Evolutionary conservation across 2,113 vertebrate genomes (phyloP), one percentile per base, ranked within the genome.

Genomic region (Meriones unguiculatus): DNA sequence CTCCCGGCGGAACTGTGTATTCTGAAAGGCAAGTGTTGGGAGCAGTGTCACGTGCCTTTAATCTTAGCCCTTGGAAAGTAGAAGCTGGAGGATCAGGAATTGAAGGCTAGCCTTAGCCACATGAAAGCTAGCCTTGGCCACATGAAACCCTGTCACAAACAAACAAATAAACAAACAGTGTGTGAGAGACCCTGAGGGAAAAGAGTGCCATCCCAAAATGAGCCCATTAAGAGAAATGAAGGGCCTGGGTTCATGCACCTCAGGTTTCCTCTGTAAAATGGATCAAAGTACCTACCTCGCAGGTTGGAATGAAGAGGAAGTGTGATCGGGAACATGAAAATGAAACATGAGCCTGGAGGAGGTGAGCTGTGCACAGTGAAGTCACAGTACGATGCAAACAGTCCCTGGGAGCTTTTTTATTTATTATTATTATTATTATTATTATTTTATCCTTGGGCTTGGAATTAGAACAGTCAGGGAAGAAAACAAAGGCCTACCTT

Each of bases 321-420:
- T 3, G 5, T 2, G 1, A 0, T 32, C 8, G 15, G 0, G 8
- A 17, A 54, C 4, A 2, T 10, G 41, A 38, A 62, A 14, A 24
- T 7, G 67, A 54, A 91, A 32, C 10, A 2, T 1, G 41, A 28
- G 28, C 52, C 77, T 28, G 25, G 46, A 24, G 77, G 81, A 24
- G 3, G 7, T 32, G 15, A 14, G 59, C 28, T 22, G 7, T 11
- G 15, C 3, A 54, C 17, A 5, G 2, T 46, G 28, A 28, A 6
- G 5, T 57, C 32, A n/a, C 52, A 8, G 25, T 0, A 13, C 0
- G n/a, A 32, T 17, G 62, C 14, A 2, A 52, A 25, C 30, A 50
- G 64, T 17, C 38, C 20, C 2, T 0, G 12, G 50, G 50, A 0
- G 24, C 9, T 46, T 72, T n/a, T 17, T 25, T 22, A 62, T 52